Evolutionary conservation across 30 jellyfish, hydroid and myxozoan genomes (phyloP).

Genomic region (Catostylus mosaicus): DNA sequence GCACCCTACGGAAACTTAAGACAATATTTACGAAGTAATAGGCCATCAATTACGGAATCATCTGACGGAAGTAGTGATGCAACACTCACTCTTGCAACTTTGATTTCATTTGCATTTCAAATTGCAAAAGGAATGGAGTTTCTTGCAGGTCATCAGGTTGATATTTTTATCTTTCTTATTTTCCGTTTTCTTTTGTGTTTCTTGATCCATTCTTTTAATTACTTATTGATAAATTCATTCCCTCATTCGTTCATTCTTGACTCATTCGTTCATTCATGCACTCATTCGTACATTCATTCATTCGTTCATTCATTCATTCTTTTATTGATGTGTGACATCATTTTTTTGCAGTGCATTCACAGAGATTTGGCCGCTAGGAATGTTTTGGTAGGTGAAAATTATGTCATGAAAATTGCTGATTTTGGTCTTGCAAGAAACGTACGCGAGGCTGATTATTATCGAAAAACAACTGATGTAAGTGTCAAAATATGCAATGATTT

Average conservation of each 20-base stretch:
- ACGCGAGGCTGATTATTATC: slow-evolving; percentile 81
- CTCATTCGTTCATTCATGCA: too few species aligned
- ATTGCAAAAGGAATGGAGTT: slow-evolving; percentile 79
- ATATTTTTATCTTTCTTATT: too few species aligned
- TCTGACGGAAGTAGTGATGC: slow-evolving; percentile 42
- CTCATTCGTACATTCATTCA: neutral
- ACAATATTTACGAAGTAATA: slow-evolving; percentile 68
- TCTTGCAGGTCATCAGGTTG: slow-evolving; percentile 71
- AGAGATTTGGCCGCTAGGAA: slow-evolving; percentile 88
- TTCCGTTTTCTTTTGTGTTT: too few species aligned
- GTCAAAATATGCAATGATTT: too few species aligned
- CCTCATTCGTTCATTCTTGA: too few species aligned
- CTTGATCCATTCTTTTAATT: too few species aligned
- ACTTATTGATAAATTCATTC: too few species aligned
- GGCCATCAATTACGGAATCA: slow-evolving; percentile 57
- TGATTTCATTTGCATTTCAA: slow-evolving; percentile 67
- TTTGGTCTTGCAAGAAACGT: slow-evolving; percentile 84
- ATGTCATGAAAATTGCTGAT: slow-evolving; percentile 81
- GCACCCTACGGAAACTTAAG: slow-evolving; percentile 81
- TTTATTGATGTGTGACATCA: neutral
- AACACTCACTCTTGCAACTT: slow-evolving; percentile 26
- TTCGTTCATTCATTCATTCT: neutral
- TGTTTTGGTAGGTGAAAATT: slow-evolving; percentile 77
- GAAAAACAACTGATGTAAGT: slow-evolving; percentile 86
- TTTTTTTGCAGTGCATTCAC: slow-evolving; percentile 69